Percentiles rank a stretch among this genome's conserved stretches.
These are phyloP conservation scores for Diabrotica balteata DNA, from an alignment of 2,888 invertebrate genomes.

Conservation along the genomic window DNA sequence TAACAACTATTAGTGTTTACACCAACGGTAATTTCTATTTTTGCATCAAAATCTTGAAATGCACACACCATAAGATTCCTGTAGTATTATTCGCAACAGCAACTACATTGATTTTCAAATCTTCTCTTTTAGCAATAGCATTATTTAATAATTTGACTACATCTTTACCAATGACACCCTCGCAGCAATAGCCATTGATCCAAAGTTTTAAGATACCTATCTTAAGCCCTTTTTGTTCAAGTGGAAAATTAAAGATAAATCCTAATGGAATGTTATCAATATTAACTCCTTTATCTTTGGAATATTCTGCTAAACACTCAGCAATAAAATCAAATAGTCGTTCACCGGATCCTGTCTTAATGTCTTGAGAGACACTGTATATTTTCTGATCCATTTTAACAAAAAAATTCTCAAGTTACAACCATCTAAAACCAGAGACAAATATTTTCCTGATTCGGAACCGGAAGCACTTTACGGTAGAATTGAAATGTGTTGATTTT, in stretches of 20 bases:
- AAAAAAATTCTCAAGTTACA: constrained; percentile 97
- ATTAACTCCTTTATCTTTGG: constrained; percentile 75
- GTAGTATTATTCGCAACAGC: constrained; percentile 94
- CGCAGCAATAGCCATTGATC: constrained; percentile 93
- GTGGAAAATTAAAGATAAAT: constrained; percentile 96
- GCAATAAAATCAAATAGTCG: constrained; percentile 69
- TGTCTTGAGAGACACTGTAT: constrained; percentile 76
- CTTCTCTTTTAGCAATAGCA: constrained; percentile 82
- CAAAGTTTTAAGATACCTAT: constrained; percentile 86
- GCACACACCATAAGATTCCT: constrained; percentile 92
- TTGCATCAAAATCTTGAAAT: constrained; percentile 78
- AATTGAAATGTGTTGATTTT: constrained; percentile 75
- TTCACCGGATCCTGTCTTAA: constrained; percentile 92
- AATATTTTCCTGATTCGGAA: constrained; percentile 91
- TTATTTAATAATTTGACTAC: constrained; percentile 88
- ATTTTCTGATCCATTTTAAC: constrained; percentile 6
- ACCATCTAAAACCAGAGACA: constrained; percentile 96
- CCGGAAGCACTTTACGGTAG: constrained; percentile 95
- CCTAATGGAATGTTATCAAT: constrained; percentile 62
- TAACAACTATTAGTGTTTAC: constrained; percentile 97
- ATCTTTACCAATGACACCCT: constrained; percentile 88
- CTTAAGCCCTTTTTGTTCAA: constrained; percentile 85
- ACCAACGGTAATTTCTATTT: constrained; percentile 83
- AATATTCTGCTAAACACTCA: constrained; percentile 89
- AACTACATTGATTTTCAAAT: constrained; percentile 44